Base-by-base conservation (phyloP, 1,140 invertebrate species). In the Medauroidea extradentata region DNA sequence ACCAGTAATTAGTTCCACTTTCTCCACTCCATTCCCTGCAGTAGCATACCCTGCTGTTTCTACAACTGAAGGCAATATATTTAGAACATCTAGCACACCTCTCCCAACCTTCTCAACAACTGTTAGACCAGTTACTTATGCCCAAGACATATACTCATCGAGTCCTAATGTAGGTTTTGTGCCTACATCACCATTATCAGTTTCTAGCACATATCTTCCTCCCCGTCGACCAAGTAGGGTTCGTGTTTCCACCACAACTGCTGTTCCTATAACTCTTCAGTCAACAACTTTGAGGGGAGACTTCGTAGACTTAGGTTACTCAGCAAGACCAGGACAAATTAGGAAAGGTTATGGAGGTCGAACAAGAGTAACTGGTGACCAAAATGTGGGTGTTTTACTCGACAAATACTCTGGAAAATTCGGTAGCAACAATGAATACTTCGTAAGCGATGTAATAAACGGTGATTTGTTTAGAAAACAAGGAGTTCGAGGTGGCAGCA, bases 331-430 rank as follows among this genome's bases (percentile, higher is more conserved):
- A 7, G 29, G 29, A 34, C 29, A 34, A 11, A 34, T 25, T 43
- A 21, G 57, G 41, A 14, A 51, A 61, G 13, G 64, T 58, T 52
- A 25, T 62, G 13, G 63, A 63, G 16, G 49, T 63, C 2, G 60
- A 44, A 24, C 48, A 60, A 29, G 59, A 52, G 27, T 53, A 59
- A 24, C 42, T 34, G 29, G 29, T 34, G 29, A 34, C 29, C 29
- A 61, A 49, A 59, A 66, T 18, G 62, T 63, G 7, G 61, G 58
- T 19, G 63, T 57, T 9, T 59, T 67, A 53, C 42, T 69, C n/a
- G 57, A 63, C 41, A 55, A 46, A 25, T 69, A 44, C 39, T 62
- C 64, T 19, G 65, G 65, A 53, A 61, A 64, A 14, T 69, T 64
- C 43, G 67, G 67, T 11, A 50, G 42, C 13, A 48, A 60, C 23